Evolutionary conservation across 2,888 invertebrate species (phyloP).

Genomic region (Homarus gammarus): DNA sequence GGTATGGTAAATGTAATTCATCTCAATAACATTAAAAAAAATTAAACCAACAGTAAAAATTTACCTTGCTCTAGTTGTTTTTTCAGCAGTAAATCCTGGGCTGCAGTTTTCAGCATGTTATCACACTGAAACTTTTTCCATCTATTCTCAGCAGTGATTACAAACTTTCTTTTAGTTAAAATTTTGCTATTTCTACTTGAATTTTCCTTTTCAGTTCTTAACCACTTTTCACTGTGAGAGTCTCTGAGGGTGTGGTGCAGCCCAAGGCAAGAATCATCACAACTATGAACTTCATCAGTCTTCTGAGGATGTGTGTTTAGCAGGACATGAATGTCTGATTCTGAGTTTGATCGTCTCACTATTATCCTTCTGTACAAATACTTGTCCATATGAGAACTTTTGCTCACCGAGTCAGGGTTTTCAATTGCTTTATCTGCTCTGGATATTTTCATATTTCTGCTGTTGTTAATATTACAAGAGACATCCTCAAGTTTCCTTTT

Average conservation of each 20-base stretch:
- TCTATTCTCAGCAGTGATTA: background rate
- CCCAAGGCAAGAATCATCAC: constrained; percentile 20
- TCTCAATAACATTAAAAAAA: background rate
- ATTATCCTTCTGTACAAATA: background rate
- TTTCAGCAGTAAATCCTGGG: background rate
- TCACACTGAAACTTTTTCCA: background rate
- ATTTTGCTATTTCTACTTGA: background rate
- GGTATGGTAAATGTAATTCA: too few species aligned
- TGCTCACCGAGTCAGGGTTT: background rate
- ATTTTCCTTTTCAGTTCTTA: background rate
- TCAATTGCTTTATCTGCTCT: background rate
- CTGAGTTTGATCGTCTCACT: background rate
- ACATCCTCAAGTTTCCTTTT: constrained; percentile 7
- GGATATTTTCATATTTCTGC: background rate
- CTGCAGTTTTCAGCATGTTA: background rate
- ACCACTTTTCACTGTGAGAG: background rate
- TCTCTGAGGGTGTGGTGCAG: constrained; percentile 25
- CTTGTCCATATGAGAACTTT: background rate
- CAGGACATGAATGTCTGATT: background rate
- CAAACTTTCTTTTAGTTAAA: background rate
- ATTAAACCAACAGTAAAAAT: background rate
- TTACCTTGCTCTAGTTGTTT: constrained; percentile 11
- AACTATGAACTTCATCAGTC: background rate
- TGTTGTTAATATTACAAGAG: background rate
- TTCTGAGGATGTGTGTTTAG: too few species aligned